Percentiles rank a stretch among this genome's conserved stretches.
Evolutionary conservation across 2,888 invertebrate genomes (phyloP).

Genomic region (Carterocephalus palaemon): DNA sequence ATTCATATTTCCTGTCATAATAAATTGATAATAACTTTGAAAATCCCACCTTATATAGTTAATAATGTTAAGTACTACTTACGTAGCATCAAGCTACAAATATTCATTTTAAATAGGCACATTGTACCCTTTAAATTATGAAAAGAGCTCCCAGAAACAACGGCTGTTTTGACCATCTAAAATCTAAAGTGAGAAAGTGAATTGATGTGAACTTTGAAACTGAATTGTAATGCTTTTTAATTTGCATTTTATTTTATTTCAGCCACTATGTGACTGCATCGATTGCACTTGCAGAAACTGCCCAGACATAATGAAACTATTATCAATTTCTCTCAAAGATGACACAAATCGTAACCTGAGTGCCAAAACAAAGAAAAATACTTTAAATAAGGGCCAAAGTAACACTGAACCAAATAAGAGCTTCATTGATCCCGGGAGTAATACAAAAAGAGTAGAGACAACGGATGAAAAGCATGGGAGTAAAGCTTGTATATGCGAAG

Average conservation of each 20-base stretch:
- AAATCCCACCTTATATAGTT: no score
- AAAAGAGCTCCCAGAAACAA: no score
- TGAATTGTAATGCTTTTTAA: no score
- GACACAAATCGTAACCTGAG: neutral
- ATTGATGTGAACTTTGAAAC: no score
- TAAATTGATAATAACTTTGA: no score
- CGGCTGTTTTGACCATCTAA: no score
- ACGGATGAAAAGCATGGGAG: constrained; percentile 31
- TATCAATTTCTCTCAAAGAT: constrained; percentile 35
- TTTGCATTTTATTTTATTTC: constrained; percentile 28
- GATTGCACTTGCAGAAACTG: constrained; percentile 41
- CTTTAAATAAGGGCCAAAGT: neutral
- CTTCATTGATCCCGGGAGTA: neutral
- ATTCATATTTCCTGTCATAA: no score
- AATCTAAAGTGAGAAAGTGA: no score
- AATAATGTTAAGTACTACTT: no score
- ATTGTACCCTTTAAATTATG: no score
- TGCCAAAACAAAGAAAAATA: neutral
- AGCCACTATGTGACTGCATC: constrained; percentile 50
- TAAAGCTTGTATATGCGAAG: constrained; percentile 43
- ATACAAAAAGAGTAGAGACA: constrained; percentile 29
- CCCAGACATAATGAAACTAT: constrained; percentile 42
- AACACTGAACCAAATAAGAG: neutral
- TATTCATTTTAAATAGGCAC: no score
- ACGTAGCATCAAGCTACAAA: no score